phyloP scores from a whole-genome alignment of 2,113 vertebrate species.

The Cephalopholis sonnerati region DNA sequence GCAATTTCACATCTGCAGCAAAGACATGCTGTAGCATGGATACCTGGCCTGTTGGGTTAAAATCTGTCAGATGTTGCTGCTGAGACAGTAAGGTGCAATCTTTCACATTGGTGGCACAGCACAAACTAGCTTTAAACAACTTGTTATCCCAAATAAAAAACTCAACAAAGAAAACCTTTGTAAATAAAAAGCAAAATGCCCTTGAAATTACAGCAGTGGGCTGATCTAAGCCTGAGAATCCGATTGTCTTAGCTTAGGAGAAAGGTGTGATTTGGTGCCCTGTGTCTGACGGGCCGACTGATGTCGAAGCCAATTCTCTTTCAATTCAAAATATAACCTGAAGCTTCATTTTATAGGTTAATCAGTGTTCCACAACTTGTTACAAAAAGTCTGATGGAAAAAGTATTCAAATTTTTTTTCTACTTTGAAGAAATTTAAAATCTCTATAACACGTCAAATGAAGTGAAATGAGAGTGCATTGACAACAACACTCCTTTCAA shows the following conservation, averaged over 20 bases:
- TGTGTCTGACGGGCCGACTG: slow-evolving; percentile 3
- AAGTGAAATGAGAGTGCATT: slow-evolving; percentile 54
- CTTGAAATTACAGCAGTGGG: slow-evolving; percentile 49
- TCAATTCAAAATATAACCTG: slow-evolving; percentile 32
- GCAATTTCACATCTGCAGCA: slow-evolving; percentile 42
- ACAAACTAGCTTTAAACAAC: slow-evolving; percentile 3
- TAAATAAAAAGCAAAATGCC: slow-evolving; percentile 39
- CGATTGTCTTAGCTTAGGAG: slow-evolving; percentile 62
- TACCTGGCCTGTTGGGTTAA: slow-evolving; percentile 37
- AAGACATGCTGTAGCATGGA: slow-evolving; percentile 41
- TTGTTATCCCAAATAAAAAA: slow-evolving; percentile 16
- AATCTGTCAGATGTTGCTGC: slow-evolving; percentile 33
- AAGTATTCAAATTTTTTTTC: slow-evolving; percentile 6
- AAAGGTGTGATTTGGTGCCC: slow-evolving; percentile 25
- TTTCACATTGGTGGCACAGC: slow-evolving; percentile 26
- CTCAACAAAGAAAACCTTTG: slow-evolving; percentile 1
- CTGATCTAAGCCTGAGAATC: slow-evolving; percentile 56
- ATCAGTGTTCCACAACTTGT: slow-evolving; percentile 23
- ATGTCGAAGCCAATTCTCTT: slow-evolving; percentile 30
- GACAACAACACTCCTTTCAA: slow-evolving; percentile 67
- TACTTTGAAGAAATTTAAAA: slow-evolving; percentile 23
- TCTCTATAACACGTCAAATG: neutral
- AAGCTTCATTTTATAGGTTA: slow-evolving; percentile 10
- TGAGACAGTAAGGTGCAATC: slow-evolving; percentile 53
- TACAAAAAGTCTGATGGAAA: slow-evolving; percentile 32